Evolutionary conservation across 2,888 invertebrate genomes (phyloP), one percentile per base, ranked within the genome.

Genomic region (Pantelozetes paolii): DNA sequence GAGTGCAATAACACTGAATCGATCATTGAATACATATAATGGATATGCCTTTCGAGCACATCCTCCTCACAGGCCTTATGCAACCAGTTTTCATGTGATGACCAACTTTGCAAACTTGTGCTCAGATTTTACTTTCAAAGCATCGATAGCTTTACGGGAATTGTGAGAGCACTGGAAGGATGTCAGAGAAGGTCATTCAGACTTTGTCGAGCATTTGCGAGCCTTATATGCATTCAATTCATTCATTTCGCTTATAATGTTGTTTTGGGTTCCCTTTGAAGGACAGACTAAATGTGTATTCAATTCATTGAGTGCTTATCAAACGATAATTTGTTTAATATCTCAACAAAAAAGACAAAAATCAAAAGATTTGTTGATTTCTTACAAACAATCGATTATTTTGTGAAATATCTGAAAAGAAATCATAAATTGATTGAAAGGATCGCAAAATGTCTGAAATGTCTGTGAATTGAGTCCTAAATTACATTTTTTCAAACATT

Each of bases 1-100:
- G 36, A 62, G 62, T 62, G 62, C 62, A 62, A 62, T 62, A 62
- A 62, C 62, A 62, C 62, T 32, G 32, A 62, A 62, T 20, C 62
- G 32, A 32, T 32, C 28, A 62, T 32, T 36, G 32, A 62, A 62
- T 62, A 62, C 30, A 5, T 32, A 62, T 62, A 36, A 62, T 62
- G 20, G 50, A 30, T 32, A 28, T 59, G 23, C 59, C 9, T 30
- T 62, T 36, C 9, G n/a, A 36, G 62, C 62, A 62, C 20, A 62
- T 62, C 62, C 62, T 62, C 62, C 62, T 62, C 59, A 15, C 23
- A 54, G 28, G 3, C 28, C 62, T 32, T 62, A 62, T 62, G 32
- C 62, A 62, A 62, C 62, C 20, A 20, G 62, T 62, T 62, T 62
- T 45, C 6, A 11, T 36, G 5, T 59, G 62, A 62, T 62, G 62